A percentile compares a stretch with the other conserved stretches of the same genome.
Evolutionary conservation across 2,888 invertebrate genomes (phyloP).

Genomic region (Coremacera marginata): DNA sequence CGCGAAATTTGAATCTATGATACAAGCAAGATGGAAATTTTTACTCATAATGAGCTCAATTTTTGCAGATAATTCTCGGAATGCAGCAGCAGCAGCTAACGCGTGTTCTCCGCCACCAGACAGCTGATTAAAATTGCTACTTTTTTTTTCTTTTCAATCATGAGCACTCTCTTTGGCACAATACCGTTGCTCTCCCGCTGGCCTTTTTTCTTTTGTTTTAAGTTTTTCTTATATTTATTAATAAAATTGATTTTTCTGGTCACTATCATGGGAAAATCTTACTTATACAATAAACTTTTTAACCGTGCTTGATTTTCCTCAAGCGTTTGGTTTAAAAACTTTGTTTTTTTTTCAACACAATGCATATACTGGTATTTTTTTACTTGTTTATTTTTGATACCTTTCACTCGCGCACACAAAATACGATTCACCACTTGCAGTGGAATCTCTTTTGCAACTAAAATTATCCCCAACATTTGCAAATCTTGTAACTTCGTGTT

Average conservation of each 20-base stretch:
- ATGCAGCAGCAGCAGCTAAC: constrained; percentile 5
- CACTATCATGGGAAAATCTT: too few species aligned
- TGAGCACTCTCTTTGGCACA: not conserved
- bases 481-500: not conserved
- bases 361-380: not conserved
- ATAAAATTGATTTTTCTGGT: not conserved
- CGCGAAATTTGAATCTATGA: not conserved
- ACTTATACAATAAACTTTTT: not conserved
- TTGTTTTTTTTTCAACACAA: not conserved
- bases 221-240: not conserved
- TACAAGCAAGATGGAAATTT: not conserved
- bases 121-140: constrained; percentile 31
- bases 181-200: not conserved
- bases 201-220: not conserved
- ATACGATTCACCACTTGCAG: not conserved
- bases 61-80: not conserved
- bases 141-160: not conserved
- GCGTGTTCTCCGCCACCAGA: not conserved
- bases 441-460: constrained; percentile 9
- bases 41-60: not conserved
- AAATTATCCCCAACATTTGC: constrained; percentile 1
- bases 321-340: not conserved
- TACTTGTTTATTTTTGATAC: not conserved
- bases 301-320: not conserved
- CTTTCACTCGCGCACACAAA: constrained; percentile 3